phyloP scores from a whole-genome alignment of 2,888 invertebrate species.

The Tipula lateralis region DNA sequence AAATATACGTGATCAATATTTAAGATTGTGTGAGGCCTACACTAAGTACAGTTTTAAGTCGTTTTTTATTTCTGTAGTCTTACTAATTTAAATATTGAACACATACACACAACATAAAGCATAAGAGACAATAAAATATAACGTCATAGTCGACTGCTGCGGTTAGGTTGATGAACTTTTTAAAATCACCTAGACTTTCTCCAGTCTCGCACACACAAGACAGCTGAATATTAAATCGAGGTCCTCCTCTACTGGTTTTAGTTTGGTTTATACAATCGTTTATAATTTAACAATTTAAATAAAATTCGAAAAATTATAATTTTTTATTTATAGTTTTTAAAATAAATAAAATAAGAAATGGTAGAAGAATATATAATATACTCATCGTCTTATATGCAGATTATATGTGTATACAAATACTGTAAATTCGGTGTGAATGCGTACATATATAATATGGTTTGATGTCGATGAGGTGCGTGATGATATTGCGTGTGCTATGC shows the following conservation, averaged over 20 bases:
- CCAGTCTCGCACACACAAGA: slow-evolving; percentile 36
- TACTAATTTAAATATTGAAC: slow-evolving; percentile 24
- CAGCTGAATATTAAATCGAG: slow-evolving; percentile 36
- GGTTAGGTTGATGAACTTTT: slow-evolving; percentile 37
- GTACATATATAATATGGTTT: not conserved
- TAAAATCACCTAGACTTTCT: slow-evolving; percentile 38
- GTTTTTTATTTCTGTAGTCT: not conserved
- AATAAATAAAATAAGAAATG: not conserved
- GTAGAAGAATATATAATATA: not conserved
- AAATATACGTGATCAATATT: slow-evolving; percentile 15
- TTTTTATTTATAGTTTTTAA: not conserved
- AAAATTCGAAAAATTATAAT: not conserved
- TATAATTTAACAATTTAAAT: slow-evolving; percentile 13
- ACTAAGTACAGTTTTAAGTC: not conserved
- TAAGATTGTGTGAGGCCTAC: not conserved
- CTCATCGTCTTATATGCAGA: not conserved
- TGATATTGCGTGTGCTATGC: not conserved
- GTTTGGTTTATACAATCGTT: not conserved
- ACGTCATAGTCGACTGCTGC: slow-evolving; percentile 19
- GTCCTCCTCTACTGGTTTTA: slow-evolving; percentile 33
- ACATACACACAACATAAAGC: not conserved
- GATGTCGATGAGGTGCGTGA: not conserved
- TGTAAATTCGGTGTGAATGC: not conserved
- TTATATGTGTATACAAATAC: not conserved
- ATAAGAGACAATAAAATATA: not conserved